Evolutionary conservation across 2,113 vertebrate genomes (phyloP).

Genomic region (Hippocampus zosterae): DNA sequence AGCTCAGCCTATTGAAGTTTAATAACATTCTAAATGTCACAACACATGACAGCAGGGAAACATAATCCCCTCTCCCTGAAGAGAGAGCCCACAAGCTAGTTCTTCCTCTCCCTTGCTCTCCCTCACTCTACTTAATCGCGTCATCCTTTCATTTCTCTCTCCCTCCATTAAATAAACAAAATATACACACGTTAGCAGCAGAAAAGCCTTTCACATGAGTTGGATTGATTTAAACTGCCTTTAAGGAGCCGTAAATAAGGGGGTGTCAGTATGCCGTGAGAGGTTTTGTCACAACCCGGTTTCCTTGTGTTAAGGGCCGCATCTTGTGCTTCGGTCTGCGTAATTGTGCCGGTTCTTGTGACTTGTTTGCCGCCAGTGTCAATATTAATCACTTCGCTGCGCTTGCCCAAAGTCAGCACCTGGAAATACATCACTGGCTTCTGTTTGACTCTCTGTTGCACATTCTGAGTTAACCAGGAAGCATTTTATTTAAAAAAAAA

Average conservation of each 20-base stretch:
- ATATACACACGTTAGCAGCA: slow-evolving; percentile 25
- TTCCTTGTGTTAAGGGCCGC: slow-evolving; percentile 29
- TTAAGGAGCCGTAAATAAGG: slow-evolving; percentile 60
- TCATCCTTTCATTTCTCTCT: not conserved
- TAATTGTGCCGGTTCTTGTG: slow-evolving; percentile 13
- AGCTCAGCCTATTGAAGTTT: slow-evolving; percentile 68
- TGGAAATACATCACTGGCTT: slow-evolving; percentile 18
- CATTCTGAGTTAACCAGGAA: not conserved
- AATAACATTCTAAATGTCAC: slow-evolving; percentile 72
- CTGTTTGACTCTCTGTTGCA: slow-evolving; percentile 9
- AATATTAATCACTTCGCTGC: slow-evolving; percentile 10
- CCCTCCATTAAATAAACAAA: slow-evolving; percentile 20
- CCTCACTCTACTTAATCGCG: not conserved
- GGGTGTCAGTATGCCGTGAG: slow-evolving; percentile 31
- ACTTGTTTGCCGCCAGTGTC: slow-evolving; percentile 1
- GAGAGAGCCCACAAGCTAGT: slow-evolving; percentile 38
- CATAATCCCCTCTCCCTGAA: slow-evolving; percentile 63
- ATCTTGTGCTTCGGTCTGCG: slow-evolving; percentile 15
- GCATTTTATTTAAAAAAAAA: not conserved
- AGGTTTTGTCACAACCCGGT: slow-evolving; percentile 34
- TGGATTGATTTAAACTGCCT: slow-evolving; percentile 53
- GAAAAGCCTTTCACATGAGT: slow-evolving; percentile 57
- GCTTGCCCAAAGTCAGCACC: slow-evolving; percentile 12
- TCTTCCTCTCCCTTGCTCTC: not conserved
- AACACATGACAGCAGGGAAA: slow-evolving; percentile 67